A percentile compares a stretch with the other conserved stretches of the same genome.
Conservation (phyloP, 35 echinoderm and acorn worm genomes). For the Lytechinus variegatus region DNA sequence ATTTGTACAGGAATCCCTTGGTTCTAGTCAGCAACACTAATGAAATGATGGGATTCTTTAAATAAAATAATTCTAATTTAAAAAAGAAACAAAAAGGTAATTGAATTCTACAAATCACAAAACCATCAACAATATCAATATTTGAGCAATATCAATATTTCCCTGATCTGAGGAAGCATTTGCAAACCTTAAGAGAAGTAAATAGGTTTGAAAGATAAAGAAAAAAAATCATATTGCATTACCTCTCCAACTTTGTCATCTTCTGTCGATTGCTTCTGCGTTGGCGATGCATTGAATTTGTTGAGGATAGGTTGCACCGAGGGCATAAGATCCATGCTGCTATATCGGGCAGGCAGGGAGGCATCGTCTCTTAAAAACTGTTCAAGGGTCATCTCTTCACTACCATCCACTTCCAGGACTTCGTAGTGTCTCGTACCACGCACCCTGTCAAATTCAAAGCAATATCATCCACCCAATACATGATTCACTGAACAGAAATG, state of each 20-base stretch:
- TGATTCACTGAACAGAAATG: neutral
- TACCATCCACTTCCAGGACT: neutral
- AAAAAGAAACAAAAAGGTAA: too few relatives aligned
- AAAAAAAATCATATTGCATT: neutral
- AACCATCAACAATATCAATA: too few relatives aligned
- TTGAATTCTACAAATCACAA: too few relatives aligned
- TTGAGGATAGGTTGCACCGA: neutral
- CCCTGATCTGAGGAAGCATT: too few relatives aligned
- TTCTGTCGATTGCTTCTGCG: neutral
- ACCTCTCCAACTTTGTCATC: neutral
- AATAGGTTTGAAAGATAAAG: neutral
- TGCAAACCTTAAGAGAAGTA: too few relatives aligned
- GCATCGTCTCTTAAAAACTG: slow-evolving; percentile 11
- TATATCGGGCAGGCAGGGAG: slow-evolving; percentile 24
- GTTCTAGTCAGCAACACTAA: too few relatives aligned
- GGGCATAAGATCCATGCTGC: slow-evolving; percentile 48
- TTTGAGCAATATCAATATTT: too few relatives aligned
- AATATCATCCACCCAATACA: neutral
- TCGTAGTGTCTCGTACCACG: neutral
- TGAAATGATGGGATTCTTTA: too few relatives aligned
- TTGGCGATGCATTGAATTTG: neutral
- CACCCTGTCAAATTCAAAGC: neutral
- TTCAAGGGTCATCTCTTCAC: slow-evolving; percentile 10
- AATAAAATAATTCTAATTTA: too few relatives aligned
- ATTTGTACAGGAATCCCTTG: too few relatives aligned